A percentile compares a stretch with the other conserved stretches of the same genome.
These are phyloP conservation scores for Melanchra persicariae DNA, from an alignment of 2,888 invertebrate genomes.

Conservation along the genomic window DNA sequence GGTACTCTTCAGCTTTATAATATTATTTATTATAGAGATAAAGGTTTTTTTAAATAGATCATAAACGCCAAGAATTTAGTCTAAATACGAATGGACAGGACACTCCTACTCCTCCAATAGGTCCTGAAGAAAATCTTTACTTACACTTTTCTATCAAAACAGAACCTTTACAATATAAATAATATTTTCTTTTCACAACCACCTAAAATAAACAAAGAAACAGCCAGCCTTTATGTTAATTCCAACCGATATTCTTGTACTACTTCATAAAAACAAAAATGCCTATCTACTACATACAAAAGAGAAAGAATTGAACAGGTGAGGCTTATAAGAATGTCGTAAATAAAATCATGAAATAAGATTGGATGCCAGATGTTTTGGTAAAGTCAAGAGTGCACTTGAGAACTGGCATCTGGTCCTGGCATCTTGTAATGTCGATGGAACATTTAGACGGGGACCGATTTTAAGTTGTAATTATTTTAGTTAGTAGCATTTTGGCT, in stretches of 20 bases:
- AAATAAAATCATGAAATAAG: constrained; percentile 73
- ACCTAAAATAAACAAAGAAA: constrained; percentile 12
- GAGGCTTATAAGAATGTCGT: constrained; percentile 66
- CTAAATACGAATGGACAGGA: not conserved
- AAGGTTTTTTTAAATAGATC: too few species aligned
- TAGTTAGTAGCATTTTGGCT: not conserved
- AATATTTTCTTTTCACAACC: not conserved
- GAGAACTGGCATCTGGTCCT: constrained; percentile 67
- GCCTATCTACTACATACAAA: constrained; percentile 35
- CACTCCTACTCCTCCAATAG: too few species aligned
- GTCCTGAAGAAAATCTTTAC: not conserved
- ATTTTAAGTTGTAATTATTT: not conserved
- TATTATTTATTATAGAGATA: too few species aligned
- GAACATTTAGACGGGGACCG: constrained; percentile 43
- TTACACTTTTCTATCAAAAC: not conserved
- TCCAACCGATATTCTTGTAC: constrained; percentile 25
- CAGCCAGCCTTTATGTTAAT: constrained; percentile 30
- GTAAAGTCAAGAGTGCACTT: constrained; percentile 65
- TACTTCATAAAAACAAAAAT: constrained; percentile 46
- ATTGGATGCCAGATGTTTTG: constrained; percentile 73
- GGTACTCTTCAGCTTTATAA: too few species aligned
- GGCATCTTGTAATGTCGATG: constrained; percentile 17
- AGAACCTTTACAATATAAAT: not conserved
- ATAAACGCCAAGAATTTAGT: too few species aligned
- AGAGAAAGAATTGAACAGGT: constrained; percentile 68